Evolutionary conservation across 2,888 invertebrate species (phyloP), one percentile per base, ranked within the genome.

Genomic region (Sesia apiformis): DNA sequence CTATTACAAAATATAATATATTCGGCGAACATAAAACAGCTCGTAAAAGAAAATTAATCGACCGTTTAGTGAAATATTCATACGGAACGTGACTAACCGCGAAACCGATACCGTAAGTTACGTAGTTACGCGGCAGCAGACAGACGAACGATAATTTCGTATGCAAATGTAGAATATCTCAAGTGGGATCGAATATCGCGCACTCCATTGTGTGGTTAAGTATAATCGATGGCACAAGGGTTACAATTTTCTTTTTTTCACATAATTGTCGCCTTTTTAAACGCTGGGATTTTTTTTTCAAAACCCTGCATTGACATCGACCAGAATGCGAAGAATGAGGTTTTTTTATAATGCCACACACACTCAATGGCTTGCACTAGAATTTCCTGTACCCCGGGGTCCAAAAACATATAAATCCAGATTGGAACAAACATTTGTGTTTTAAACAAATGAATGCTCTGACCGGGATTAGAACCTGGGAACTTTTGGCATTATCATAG

Each of bases 151-250:
- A 72, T 75, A 78, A 81, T 84, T 85, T 80, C 72, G 63, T 84
- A 85, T 85, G 84, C 77, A 79, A 85, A 85, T 83, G 71, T 64
- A 56, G 66, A 66, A 78, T 84, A 85, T 85, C 85, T 83, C 79
- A 84, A 85, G 84, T 81, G 74, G 74, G 78, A 86, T 85, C 86
- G 63, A 77, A 78, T 76, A 70, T 66, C 64, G 61, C 61, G 66
- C 66, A 66, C 58, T 60, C 39, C 5, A 61, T 66, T 59, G 63
- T 7, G 72, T 64, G 70, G 75, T 74, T 72, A 63, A 57, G 65
- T 73, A 70, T 60, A 61, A 60, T 65, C 53, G 54, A 1, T 4
- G 0, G 59, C 57, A 71, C 65, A 79, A 78, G 69, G 70, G 61
- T 49, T 61, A 51, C 43, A 53, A 8, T 8, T 23, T 23, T 23